phyloP scores from a whole-genome alignment of 2,888 invertebrate species.

The Rhingia rostrata region DNA sequence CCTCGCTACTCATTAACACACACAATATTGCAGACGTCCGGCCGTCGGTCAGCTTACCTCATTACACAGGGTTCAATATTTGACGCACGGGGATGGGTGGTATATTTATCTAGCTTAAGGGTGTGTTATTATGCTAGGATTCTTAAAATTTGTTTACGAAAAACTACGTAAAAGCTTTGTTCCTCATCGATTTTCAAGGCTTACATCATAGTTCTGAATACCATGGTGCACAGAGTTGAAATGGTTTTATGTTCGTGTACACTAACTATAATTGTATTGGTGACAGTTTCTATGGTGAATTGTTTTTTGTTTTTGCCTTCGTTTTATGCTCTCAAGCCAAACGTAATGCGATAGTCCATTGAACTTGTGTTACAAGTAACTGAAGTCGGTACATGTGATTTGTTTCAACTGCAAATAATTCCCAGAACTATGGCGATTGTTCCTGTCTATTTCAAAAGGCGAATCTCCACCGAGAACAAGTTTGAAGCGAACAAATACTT shows the following conservation, averaged over 20 bases:
- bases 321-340: neutral
- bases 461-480: neutral
- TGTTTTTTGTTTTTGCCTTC: neutral
- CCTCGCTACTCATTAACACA: too few relatives aligned
- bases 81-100: neutral
- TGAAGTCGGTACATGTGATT: neutral
- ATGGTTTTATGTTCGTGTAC: neutral
- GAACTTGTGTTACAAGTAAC: neutral
- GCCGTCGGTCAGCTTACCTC: neutral
- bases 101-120: neutral
- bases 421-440: too few relatives aligned
- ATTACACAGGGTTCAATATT: neutral
- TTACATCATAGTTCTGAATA: slow-evolving; percentile 17
- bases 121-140: slow-evolving; percentile 6
- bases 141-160: neutral
- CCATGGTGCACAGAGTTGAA: neutral
- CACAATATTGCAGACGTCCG: too few relatives aligned
- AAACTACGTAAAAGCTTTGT: slow-evolving; percentile 18
- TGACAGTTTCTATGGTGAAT: slow-evolving; percentile 10
- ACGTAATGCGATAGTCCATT: slow-evolving; percentile 2
- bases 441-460: too few relatives aligned
- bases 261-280: neutral
- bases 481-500: neutral
- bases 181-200: slow-evolving; percentile 24
- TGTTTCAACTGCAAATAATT: too few relatives aligned